Conservation (phyloP, 2,797 vertebrate genomes). For the Cygnus olor region DNA sequence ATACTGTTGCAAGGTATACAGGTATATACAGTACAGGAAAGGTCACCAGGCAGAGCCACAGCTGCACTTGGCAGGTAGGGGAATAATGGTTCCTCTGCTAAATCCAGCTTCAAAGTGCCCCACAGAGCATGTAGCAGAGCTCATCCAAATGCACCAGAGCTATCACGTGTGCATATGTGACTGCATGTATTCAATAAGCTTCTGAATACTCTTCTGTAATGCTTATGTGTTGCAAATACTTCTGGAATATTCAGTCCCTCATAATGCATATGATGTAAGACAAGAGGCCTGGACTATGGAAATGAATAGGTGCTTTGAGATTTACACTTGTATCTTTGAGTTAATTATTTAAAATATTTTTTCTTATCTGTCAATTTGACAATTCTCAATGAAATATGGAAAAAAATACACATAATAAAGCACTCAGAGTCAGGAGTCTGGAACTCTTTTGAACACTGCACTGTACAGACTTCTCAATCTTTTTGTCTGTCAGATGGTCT, state of each 20-base stretch:
- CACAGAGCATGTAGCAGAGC: background rate
- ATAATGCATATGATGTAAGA: background rate
- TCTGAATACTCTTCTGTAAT: background rate
- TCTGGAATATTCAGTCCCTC: background rate
- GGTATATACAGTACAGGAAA: fast-evolving
- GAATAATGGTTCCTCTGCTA: background rate
- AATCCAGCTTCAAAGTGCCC: background rate
- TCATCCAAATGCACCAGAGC: background rate
- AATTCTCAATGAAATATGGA: background rate
- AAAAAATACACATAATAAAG: background rate
- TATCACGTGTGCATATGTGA: fast-evolving
- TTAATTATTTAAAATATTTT: background rate
- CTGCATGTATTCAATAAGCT: background rate
- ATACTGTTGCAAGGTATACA: background rate
- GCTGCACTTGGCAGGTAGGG: background rate
- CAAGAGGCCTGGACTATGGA: background rate
- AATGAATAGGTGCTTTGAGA: background rate
- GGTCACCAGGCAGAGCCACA: background rate
- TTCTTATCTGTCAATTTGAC: background rate
- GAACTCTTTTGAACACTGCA: background rate
- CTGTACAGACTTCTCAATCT: background rate
- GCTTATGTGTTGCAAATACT: background rate
- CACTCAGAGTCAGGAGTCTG: background rate
- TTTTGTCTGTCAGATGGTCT: background rate
- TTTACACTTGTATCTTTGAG: background rate